Evolutionary conservation across 2,113 vertebrate genomes (phyloP).

Genomic region (Epinephelus fuscoguttatus): DNA sequence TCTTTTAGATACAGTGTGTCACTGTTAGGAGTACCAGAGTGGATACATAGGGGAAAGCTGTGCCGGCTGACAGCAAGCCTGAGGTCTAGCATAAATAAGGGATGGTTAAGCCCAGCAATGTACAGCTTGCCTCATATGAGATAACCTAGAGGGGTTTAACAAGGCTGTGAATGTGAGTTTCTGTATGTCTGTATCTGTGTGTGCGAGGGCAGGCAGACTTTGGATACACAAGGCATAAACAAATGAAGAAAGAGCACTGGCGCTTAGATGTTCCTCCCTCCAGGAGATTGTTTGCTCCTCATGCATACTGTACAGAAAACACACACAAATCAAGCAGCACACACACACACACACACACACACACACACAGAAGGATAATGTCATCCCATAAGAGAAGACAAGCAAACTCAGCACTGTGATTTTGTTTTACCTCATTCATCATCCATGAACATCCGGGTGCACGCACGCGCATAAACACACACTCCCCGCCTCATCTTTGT

Average conservation of each 20-base stretch:
- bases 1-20: constrained; percentile 47
- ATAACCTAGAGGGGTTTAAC: constrained; percentile 61
- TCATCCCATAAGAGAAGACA: constrained; percentile 32
- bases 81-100: constrained; percentile 78
- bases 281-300: constrained; percentile 39
- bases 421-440: constrained; percentile 61
- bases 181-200: constrained; percentile 15
- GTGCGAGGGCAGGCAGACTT: not conserved
- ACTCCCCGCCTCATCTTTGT: constrained; percentile 9
- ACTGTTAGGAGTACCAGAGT: constrained; percentile 42
- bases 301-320: constrained; percentile 26
- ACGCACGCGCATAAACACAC: not conserved
- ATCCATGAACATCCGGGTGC: constrained; percentile 2
- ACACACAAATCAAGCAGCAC: constrained; percentile 14
- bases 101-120: constrained; percentile 61
- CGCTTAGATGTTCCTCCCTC: constrained; percentile 44
- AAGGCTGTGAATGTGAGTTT: constrained; percentile 40
- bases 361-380: constrained; percentile 26
- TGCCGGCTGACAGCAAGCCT: constrained; percentile 59
- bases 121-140: constrained; percentile 62
- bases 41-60: constrained; percentile 45
- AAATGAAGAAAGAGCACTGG: constrained; percentile 54
- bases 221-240: constrained; percentile 52
- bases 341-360: constrained; percentile 14
- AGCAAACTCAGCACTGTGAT: constrained; percentile 52